Base-by-base conservation (phyloP, 2,888 invertebrate species). In the Melangyna quadrimaculata region DNA sequence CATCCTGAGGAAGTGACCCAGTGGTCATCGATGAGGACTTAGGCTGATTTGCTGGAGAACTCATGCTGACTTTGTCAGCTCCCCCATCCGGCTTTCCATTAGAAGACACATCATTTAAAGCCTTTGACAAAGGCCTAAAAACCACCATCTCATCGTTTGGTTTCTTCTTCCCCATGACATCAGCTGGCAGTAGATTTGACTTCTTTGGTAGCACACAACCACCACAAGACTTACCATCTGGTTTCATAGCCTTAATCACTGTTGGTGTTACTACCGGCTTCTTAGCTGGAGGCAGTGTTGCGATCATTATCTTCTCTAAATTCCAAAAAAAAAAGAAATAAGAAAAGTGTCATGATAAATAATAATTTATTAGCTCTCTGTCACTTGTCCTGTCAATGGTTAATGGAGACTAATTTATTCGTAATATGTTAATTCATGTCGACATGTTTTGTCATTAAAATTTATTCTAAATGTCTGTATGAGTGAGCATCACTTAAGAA, bases 341-440 rank as follows among this genome's bases (percentile, higher is more conserved):
- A 22, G 14, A 37, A 57, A 55, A 53, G 14, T 72, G 69, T 70
- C 69, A 69, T 51, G 45, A 70, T 73, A 53, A 35, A 51, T 24
- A 53, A 51, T 35, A 51, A 79, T 80, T 80, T 80, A 84, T 84
- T 57, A 51, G 14, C 78, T 45, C 73, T 35, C 57, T 67, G 19
- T 78, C 43, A 43, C 40, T 32, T 65, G 10, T 35, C 51, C 53
- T 69, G 72, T 78, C 78, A 69, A 71, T 69, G 19, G 59, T 24
- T 35, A 72, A 48, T 72, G 32, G n/a, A n/a, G n/a, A 73, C 45
- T 70, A 45, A 61, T 73, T 73, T 48, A 73, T 78, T 67, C 35
- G 24, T n/a, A n/a, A n/a, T 83, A 78, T 84, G 84, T 27, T 51
- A 75, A 84, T 84, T 75, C 75, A 70, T 84, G 79, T 75, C 59